Evolutionary conservation across 2,888 invertebrate species (phyloP).

Genomic region (Cotesia congregata): DNA sequence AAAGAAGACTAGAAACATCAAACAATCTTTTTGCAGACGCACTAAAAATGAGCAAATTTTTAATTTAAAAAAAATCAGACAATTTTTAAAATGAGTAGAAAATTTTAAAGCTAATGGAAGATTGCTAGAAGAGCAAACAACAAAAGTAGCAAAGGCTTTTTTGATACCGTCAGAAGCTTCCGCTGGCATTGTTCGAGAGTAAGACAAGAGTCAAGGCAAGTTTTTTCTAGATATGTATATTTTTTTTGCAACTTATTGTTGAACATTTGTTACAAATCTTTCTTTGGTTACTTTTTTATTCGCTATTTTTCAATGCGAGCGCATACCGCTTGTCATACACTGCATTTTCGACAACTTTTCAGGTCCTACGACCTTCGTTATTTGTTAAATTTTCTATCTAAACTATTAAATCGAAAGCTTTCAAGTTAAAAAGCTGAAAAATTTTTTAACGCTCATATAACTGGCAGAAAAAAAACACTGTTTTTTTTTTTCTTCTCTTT

Average conservation of each 20-base stretch:
- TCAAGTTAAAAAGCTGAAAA: not conserved
- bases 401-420: not conserved
- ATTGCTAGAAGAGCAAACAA: conserved; percentile 17
- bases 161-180: conserved; percentile 13
- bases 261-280: conserved; percentile 1
- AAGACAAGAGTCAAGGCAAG: conserved; percentile 26
- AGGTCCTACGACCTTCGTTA: not conserved
- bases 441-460: conserved; percentile 1
- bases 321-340: not conserved
- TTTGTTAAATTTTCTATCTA: not conserved
- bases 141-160: conserved; percentile 10
- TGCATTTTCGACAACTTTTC: conserved; percentile 2
- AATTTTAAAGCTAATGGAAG: conserved; percentile 16
- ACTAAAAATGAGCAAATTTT: not conserved
- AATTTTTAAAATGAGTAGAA: conserved; percentile 7
- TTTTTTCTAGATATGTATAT: conserved; percentile 9
- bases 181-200: conserved; percentile 12
- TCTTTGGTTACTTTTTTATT: not conserved
- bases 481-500: not conserved
- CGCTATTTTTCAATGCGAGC: not conserved
- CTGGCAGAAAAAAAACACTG: not conserved
- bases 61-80: not conserved
- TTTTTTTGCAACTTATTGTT: conserved; percentile 10
- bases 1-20: too few relatives aligned
- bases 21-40: too few relatives aligned